A percentile compares a stretch with the other conserved stretches of the same genome.
phyloP scores from a whole-genome alignment of 1,140 invertebrate genomes.

The Lamellibrachia luymesi region DNA sequence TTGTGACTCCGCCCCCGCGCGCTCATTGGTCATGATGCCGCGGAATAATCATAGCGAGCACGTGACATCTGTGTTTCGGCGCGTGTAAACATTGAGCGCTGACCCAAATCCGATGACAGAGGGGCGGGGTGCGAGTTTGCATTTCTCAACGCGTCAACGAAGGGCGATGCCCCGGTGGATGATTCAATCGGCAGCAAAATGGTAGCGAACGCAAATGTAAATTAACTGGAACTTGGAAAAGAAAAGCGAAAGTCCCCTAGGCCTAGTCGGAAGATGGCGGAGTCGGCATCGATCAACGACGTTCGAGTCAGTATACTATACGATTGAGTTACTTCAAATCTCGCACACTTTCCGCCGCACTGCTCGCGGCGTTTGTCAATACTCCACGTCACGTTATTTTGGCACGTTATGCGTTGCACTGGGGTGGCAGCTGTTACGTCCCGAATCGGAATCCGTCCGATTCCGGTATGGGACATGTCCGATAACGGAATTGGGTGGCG shows the following conservation, averaged over 20 bases:
- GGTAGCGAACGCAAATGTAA: not conserved
- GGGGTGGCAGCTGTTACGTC: not conserved
- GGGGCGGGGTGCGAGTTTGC: not conserved
- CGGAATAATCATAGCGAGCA: not conserved
- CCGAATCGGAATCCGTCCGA: no score
- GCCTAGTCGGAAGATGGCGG: not conserved
- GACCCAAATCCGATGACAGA: not conserved
- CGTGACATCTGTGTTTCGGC: not conserved
- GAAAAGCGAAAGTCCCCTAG: not conserved
- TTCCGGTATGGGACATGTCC: no score
- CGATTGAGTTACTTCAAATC: not conserved
- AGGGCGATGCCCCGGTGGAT: not conserved
- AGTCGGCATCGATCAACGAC: not conserved
- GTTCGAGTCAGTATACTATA: conserved; percentile 5
- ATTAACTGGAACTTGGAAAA: not conserved
- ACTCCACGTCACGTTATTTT: not conserved
- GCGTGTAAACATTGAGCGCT: not conserved
- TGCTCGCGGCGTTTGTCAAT: not conserved
- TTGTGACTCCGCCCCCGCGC: not conserved
- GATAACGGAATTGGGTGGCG: no score
- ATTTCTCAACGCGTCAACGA: not conserved
- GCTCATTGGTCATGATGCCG: not conserved
- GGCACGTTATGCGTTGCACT: not conserved
- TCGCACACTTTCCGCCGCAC: not conserved
- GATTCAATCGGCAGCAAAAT: not conserved